phyloP scores from a whole-genome alignment of 2,888 invertebrate species.

The Drosophila melanosoma region DNA sequence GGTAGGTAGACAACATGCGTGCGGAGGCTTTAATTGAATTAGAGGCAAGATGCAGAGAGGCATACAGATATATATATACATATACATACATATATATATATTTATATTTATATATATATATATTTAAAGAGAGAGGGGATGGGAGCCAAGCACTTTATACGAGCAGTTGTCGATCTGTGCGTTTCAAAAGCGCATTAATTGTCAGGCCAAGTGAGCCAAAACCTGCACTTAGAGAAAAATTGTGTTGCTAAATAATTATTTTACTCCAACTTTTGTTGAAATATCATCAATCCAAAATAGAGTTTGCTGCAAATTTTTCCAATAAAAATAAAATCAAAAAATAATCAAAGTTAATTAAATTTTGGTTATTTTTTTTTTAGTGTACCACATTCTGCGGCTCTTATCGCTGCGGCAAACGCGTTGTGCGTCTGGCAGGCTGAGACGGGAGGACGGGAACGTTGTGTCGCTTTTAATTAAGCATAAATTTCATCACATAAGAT shows the following conservation, averaged over 20 bases:
- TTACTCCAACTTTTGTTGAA: too few species aligned
- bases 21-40: constrained; percentile 74
- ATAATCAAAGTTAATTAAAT: too few species aligned
- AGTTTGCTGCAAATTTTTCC: rapidly evolving
- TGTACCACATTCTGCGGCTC: constrained; percentile 8
- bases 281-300: too few species aligned
- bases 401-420: constrained; percentile 50
- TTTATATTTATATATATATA: neutral
- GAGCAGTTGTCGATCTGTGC: constrained; percentile 71
- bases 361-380: neutral
- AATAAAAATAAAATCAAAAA: neutral
- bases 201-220: constrained; percentile 49
- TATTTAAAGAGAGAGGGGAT: neutral
- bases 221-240: constrained; percentile 2
- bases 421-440: constrained; percentile 10
- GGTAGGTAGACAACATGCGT: constrained; percentile 50
- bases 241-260: neutral
- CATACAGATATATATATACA: neutral
- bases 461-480: constrained; percentile 84
- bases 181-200: constrained; percentile 81
- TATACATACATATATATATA: neutral
- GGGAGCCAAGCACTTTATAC: neutral
- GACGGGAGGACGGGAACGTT: constrained; percentile 37
- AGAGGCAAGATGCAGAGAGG: constrained; percentile 39
- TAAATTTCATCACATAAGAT: constrained; percentile 84